A percentile compares a stretch with the other conserved stretches of the same genome.
Conservation (phyloP, 92 coral and sea anemone genomes). For the Parazoanthus darwini region DNA sequence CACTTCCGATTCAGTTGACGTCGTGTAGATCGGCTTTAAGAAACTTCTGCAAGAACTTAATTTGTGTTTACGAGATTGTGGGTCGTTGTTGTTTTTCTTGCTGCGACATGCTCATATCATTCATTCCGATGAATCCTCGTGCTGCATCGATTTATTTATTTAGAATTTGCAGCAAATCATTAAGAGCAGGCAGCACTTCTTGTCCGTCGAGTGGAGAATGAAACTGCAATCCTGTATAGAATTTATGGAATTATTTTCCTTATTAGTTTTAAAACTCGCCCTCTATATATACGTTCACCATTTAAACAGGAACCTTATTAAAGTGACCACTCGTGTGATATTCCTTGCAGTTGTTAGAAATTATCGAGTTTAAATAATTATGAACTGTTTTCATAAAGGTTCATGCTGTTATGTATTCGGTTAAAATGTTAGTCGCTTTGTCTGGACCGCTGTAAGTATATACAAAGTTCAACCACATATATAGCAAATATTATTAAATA, state of each 20-base stretch:
- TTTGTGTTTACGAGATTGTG: background rate
- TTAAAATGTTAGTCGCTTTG: background rate
- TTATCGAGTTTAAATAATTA: too few species aligned
- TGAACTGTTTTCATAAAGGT: background rate
- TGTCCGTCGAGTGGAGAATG: background rate
- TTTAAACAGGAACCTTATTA: background rate
- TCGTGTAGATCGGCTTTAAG: background rate
- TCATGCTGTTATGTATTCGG: background rate
- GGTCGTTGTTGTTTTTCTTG: conserved; percentile 20
- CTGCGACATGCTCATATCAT: background rate
- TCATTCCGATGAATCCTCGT: background rate
- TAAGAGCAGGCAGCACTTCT: background rate
- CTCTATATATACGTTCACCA: background rate
- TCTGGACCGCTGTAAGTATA: background rate
- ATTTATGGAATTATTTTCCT: too few species aligned
- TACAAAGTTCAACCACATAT: background rate
- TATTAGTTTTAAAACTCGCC: background rate
- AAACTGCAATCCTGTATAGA: too few species aligned
- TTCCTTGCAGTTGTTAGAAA: background rate
- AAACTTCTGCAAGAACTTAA: background rate
- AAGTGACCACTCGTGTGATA: background rate
- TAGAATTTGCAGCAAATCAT: background rate
- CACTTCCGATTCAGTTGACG: conserved; percentile 20
- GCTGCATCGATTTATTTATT: background rate
- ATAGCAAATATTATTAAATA: background rate